phyloP scores from a whole-genome alignment of 1,140 invertebrate genomes.

The Drosophila sp. region DNA sequence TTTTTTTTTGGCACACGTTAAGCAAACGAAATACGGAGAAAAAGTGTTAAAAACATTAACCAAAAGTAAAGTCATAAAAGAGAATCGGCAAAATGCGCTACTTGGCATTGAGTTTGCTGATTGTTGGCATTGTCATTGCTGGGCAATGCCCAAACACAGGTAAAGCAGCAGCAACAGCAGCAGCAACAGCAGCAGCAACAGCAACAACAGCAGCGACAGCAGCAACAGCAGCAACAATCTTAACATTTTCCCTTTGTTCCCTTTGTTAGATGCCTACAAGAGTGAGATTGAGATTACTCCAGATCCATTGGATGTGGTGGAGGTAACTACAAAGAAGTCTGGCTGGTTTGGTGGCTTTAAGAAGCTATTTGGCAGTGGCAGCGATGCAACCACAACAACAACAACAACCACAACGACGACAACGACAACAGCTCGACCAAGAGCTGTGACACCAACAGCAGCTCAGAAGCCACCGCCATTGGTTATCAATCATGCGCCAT shows the following conservation, averaged over 20 bases:
- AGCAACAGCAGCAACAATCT: background rate
- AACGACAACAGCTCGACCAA: conserved; percentile 29
- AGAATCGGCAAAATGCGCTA: conserved; percentile 59
- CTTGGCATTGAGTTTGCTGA: conserved; percentile 61
- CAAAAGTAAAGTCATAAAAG: conserved; percentile 3
- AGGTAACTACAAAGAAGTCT: conserved; percentile 73
- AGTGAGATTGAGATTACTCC: conserved; percentile 75
- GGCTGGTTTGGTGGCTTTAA: conserved; percentile 76
- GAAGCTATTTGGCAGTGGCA: conserved; percentile 53
- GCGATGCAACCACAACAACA: conserved; percentile 38
- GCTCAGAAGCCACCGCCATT: conserved; percentile 69
- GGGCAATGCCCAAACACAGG: conserved; percentile 66
- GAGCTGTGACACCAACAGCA: conserved; percentile 23
- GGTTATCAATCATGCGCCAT: conserved; percentile 69
- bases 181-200: background rate
- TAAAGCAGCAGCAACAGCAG: conserved; percentile 27
- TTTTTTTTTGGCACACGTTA: background rate
- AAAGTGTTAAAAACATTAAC: conserved; percentile 63
- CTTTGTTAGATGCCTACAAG: conserved; percentile 58
- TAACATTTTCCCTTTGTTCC: background rate
- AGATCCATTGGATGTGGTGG: conserved; percentile 52
- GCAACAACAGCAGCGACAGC: background rate
- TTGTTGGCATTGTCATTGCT: conserved; percentile 56
- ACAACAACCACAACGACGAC: conserved; percentile 33
- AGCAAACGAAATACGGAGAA: background rate